These are phyloP conservation scores for Coreoperca whiteheadi DNA, from an alignment of 2,113 vertebrate genomes.

Conservation along the genomic window DNA sequence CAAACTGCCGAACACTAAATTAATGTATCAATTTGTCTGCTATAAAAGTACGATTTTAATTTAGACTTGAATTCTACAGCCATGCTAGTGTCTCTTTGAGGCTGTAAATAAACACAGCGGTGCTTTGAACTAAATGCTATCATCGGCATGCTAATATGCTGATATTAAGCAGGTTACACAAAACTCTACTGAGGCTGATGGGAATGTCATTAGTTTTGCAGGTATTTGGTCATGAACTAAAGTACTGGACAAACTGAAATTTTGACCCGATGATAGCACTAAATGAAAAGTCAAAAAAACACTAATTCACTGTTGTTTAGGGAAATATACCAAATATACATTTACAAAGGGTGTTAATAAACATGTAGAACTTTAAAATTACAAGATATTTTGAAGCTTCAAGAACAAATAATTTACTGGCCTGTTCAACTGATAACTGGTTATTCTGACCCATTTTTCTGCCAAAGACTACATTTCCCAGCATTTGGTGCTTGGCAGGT, in stretches of 20 bases:
- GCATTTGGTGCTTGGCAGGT: conserved; percentile 30
- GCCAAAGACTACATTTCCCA: background rate
- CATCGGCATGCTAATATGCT: too few relatives aligned
- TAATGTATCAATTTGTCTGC: background rate
- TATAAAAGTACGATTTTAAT: background rate
- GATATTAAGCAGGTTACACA: too few relatives aligned
- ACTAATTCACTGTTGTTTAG: background rate
- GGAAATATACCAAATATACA: background rate
- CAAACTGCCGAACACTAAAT: background rate
- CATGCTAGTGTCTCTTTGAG: too few relatives aligned
- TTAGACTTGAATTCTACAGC: too few relatives aligned
- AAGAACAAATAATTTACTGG: background rate
- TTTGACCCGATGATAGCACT: background rate
- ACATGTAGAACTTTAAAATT: background rate
- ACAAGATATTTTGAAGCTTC: background rate
- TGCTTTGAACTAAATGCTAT: too few relatives aligned
- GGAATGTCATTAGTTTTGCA: background rate
- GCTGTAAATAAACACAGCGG: too few relatives aligned
- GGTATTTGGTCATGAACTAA: background rate
- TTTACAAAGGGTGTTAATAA: background rate
- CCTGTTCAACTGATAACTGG: background rate
- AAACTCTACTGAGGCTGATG: background rate
- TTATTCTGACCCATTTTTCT: background rate
- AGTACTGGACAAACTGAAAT: background rate
- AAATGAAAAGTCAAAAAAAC: background rate